Percentiles rank a stretch among this genome's conserved stretches.
These are phyloP conservation scores for Bryconaethiops microstoma DNA, from an alignment of 2,797 vertebrate genomes.

Conservation along the genomic window DNA sequence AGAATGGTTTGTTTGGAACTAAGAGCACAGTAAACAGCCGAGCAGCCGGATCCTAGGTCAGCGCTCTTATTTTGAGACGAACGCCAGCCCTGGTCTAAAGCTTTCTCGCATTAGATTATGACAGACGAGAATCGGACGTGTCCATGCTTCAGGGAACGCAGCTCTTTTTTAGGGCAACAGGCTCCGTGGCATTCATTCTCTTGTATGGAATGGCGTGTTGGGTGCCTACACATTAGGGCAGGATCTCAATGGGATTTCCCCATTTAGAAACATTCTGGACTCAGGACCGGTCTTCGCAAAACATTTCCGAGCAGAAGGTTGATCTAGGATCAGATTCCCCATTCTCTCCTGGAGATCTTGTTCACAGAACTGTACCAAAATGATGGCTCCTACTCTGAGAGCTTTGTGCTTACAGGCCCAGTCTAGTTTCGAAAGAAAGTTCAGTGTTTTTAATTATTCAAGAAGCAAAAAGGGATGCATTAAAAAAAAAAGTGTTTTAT, in stretches of 20 bases:
- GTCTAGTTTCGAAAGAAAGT: not conserved
- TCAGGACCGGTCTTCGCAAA: slow-evolving; percentile 14
- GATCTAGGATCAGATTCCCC: not conserved
- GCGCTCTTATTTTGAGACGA: not conserved
- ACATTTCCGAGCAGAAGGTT: not conserved
- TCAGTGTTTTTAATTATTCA: not conserved
- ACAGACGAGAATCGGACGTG: not conserved
- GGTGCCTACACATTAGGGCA: not conserved
- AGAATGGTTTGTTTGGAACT: not conserved
- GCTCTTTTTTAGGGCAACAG: not conserved
- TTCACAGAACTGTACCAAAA: not conserved
- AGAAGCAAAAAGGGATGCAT: slow-evolving; percentile 21
- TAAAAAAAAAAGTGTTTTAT: slow-evolving; percentile 46
- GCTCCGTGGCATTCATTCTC: not conserved
- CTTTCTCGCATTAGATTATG: not conserved
- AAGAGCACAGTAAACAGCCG: not conserved
- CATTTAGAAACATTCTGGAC: not conserved
- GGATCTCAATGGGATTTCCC: not conserved
- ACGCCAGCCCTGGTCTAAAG: not conserved
- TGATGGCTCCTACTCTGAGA: not conserved
- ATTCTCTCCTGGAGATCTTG: not conserved
- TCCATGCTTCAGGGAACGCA: slow-evolving; percentile 1
- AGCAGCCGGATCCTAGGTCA: not conserved
- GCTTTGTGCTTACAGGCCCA: not conserved
- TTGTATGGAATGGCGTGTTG: not conserved